These are phyloP conservation scores for Diphyllodes magnificus DNA, from an alignment of 2,113 vertebrate genomes.

Conservation along the genomic window DNA sequence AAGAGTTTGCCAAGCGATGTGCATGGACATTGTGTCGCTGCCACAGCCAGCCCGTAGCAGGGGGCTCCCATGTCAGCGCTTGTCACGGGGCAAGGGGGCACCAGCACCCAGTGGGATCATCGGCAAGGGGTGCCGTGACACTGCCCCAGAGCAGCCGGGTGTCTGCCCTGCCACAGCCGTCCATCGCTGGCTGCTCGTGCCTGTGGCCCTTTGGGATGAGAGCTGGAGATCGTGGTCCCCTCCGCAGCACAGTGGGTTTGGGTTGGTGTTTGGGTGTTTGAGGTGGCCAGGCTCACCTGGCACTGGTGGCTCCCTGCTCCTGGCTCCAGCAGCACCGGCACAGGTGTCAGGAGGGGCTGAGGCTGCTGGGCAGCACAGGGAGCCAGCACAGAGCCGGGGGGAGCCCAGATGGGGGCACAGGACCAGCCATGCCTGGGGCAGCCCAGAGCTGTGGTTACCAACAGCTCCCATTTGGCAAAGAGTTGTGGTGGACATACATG, in stretches of 20 bases:
- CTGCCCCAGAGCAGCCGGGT: fast-evolving
- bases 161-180: background rate
- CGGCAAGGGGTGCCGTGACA: background rate
- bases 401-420: background rate
- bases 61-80: fast-evolving
- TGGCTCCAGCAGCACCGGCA: background rate
- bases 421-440: background rate
- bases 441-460: background rate
- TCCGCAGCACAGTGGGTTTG: fast-evolving
- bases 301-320: background rate
- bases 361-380: background rate
- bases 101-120: background rate
- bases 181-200: fast-evolving
- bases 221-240: background rate
- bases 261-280: background rate
- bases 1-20: background rate
- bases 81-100: fast-evolving
- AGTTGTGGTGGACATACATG: background rate
- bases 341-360: background rate
- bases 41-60: background rate
- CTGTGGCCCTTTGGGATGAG: background rate
- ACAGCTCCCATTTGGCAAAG: background rate
- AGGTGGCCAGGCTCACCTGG: background rate
- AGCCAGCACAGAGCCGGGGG: background rate
- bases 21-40: fast-evolving